phyloP scores from a whole-genome alignment of 2,888 invertebrate genomes.

The Amaurobius ferox region DNA sequence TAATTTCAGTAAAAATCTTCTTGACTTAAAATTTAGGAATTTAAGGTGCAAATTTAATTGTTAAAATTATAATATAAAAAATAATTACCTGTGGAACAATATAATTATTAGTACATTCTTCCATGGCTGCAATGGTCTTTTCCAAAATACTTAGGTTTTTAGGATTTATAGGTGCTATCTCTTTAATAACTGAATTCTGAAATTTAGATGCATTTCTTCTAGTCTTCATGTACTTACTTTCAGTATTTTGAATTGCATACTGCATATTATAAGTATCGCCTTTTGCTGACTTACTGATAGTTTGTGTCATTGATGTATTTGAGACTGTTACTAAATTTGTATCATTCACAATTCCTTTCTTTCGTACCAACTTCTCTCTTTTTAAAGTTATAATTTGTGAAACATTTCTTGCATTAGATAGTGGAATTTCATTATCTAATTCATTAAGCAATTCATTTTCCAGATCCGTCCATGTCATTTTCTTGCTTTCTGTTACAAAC shows the following conservation, averaged over 20 bases:
- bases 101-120: slow-evolving; percentile 14
- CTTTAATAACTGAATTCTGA: too few relatives aligned
- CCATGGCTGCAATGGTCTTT: slow-evolving; percentile 34
- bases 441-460: not conserved
- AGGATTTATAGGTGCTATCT: not conserved
- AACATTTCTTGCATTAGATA: not conserved
- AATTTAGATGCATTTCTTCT: too few relatives aligned
- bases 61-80: too few relatives aligned
- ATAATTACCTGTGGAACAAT: not conserved
- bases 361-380: not conserved
- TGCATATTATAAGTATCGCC: not conserved
- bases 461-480: not conserved
- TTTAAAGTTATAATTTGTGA: not conserved
- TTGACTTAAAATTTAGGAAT: too few relatives aligned
- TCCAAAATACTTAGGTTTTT: slow-evolving; percentile 35
- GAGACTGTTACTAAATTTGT: not conserved
- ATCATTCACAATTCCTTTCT: not conserved
- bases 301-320: not conserved
- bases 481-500: too few relatives aligned
- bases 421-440: not conserved
- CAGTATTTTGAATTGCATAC: not conserved
- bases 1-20: too few relatives aligned
- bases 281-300: not conserved
- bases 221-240: not conserved
- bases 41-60: too few relatives aligned